Evolutionary conservation across 1,140 invertebrate species (phyloP), one percentile per base, ranked within the genome.

Genomic region (Delia radicum): DNA sequence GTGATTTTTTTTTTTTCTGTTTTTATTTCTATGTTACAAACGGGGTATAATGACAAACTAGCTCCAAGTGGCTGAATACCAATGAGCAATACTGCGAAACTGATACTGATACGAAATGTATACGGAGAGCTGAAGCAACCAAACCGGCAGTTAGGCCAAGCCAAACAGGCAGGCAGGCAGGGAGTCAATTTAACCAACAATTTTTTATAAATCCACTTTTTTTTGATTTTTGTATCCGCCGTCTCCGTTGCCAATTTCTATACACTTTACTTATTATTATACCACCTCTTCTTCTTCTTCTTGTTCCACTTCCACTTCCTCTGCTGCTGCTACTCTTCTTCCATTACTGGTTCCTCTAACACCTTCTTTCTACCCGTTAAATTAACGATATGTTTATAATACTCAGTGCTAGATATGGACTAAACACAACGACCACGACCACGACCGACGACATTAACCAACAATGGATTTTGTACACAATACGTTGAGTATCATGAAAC

Each of bases 21-120:
- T n/a, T n/a, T n/a, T n/a, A n/a, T n/a, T 73, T 73, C 71, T 73
- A 8, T 62, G 33, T n/a, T 48, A 48, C 48, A 24, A 21, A 69
- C 65, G 18, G 65, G 29, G 18, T 69, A 73, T 73, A 73, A 73
- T 73, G n/a, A 73, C 71, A 73, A 73, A 73, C 37, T 73, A 73
- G 71, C 71, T 73, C 26, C 69, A 76, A 76, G 75, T 76, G 71
- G 75, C 67, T 71, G 55, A 73, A 73, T 76, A 61, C 75, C 75
- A 76, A 76, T 76, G 69, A 76, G 61, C 71, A 28, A 31, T 29
- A 29, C 37, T 46, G 48, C 21, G 71, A 65, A 65, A 18, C n/a
- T 46, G 71, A 27, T 46, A 76, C 69, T 73, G 75, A 76, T 69
- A 37, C 67, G 65, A 75, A 71, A 65, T 48, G 62, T 67, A 33